These are phyloP conservation scores for Propithecus perrieri DNA, from an alignment of 2,797 vertebrate genomes.

Conservation along the genomic window DNA sequence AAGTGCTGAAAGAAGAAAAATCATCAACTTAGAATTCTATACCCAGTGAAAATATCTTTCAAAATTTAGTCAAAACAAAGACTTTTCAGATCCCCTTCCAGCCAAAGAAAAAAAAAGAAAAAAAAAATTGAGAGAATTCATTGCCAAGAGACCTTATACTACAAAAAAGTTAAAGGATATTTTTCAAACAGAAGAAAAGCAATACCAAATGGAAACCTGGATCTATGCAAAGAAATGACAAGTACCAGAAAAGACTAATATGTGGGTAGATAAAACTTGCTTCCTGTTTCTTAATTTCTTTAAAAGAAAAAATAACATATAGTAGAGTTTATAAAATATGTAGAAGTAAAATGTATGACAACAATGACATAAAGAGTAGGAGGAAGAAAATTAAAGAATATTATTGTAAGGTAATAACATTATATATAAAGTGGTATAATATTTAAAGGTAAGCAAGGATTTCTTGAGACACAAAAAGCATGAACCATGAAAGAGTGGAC, in stretches of 20 bases:
- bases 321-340: not conserved
- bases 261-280: not conserved
- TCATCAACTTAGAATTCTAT: not conserved
- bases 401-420: not conserved
- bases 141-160: not conserved
- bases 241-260: not conserved
- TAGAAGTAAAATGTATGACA: not conserved
- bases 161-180: not conserved
- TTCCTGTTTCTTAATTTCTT: not conserved
- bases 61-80: not conserved
- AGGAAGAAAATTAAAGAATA: not conserved
- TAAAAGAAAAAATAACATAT: constrained; percentile 3
- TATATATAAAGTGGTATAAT: not conserved
- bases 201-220: not conserved
- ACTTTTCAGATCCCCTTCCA: not conserved
- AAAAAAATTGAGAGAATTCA: not conserved
- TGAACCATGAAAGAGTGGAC: not conserved
- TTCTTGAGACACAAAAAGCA: not conserved
- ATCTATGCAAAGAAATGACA: not conserved
- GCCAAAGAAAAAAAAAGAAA: not conserved
- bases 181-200: not conserved
- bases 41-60: not conserved
- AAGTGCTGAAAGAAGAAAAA: not conserved
- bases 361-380: not conserved
- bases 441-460: not conserved